Conservation (phyloP, 2,888 invertebrate genomes). For the Drosophila borealis region DNA sequence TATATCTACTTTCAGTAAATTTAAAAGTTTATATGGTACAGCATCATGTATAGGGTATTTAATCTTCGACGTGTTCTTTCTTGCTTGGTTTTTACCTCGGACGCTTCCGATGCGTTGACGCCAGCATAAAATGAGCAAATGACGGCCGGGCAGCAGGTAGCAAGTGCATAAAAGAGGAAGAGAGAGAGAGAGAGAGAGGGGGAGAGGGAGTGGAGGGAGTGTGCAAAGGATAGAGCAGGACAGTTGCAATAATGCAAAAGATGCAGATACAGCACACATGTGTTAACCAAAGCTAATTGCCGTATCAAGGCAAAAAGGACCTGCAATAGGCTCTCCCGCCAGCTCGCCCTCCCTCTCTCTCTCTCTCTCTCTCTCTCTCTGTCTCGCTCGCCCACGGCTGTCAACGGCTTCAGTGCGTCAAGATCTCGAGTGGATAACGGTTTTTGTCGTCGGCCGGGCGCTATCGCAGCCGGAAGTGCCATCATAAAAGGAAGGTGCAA, state of each 20-base stretch:
- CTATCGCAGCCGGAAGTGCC: constrained; percentile 82
- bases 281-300: constrained; percentile 66
- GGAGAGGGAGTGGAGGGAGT: not conserved
- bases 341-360: constrained; percentile 1
- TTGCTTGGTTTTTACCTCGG: constrained; percentile 1
- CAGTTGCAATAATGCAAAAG: constrained; percentile 17
- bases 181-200: not conserved
- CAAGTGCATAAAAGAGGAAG: not conserved
- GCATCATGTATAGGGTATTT: not conserved
- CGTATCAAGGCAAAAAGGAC: constrained; percentile 50
- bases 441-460: constrained; percentile 48
- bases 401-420: constrained; percentile 68
- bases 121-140: constrained; percentile 53
- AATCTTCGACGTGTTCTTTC: not conserved
- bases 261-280: constrained; percentile 74
- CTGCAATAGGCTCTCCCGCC: constrained; percentile 14
- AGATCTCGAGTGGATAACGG: constrained; percentile 77
- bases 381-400: constrained; percentile 42
- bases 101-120: constrained; percentile 35
- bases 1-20: too few relatives aligned
- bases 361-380: constrained; percentile 20
- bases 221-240: not conserved
- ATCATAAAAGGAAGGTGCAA: constrained; percentile 83
- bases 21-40: too few relatives aligned
- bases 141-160: constrained; percentile 28